Evolutionary conservation across 2,797 vertebrate species (phyloP), one percentile per base, ranked within the genome.

Genomic region (Pipistrellus pygmaeus): DNA sequence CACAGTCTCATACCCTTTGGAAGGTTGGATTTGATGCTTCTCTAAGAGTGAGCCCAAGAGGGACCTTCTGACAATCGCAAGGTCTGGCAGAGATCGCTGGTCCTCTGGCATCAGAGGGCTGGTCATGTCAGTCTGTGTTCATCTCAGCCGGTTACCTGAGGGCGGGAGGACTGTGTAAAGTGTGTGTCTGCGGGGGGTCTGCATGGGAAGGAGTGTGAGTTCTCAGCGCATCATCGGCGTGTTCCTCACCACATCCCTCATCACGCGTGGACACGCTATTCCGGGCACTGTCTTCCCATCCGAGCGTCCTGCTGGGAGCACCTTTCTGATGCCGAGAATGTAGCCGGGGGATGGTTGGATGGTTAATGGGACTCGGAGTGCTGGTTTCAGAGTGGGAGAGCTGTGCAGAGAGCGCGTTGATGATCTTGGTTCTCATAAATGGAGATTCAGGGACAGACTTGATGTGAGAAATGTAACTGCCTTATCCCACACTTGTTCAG

Each of bases 11-110:
- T 7, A 0, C 68, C 78, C 18, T 66, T 77, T 68, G 85, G 77
- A 53, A 90, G 66, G 94, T 91, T 72, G 93, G 14, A 8, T 97
- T 5, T 21, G 9, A 77, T 78, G 48, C 80, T 78, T 27, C 8
- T 4, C 71, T 25, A 20, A 80, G 83, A 86, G 75, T 80, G 35
- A 60, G 46, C 21, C 57, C 89, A 25, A 48, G 60, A 73, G 17
- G 73, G 44, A 68, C 62, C 20, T 73, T 35, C 38, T 84, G 30
- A 44, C 57, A 72, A 13, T 30, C 30, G 8, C 85, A 64, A 46
- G 85, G n/a, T 85, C 72, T 21, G 88, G 23, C 78, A 95, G 97
- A 98, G 97, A 98, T 97, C 91, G 51, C 60, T 6, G 12, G 72
- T 84, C 75, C 55, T 84, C 57, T n/a, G 64, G 92, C 14, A 88